Evolutionary conservation across 2,113 vertebrate species (phyloP).

Genomic region (Macquaria ambigua): DNA sequence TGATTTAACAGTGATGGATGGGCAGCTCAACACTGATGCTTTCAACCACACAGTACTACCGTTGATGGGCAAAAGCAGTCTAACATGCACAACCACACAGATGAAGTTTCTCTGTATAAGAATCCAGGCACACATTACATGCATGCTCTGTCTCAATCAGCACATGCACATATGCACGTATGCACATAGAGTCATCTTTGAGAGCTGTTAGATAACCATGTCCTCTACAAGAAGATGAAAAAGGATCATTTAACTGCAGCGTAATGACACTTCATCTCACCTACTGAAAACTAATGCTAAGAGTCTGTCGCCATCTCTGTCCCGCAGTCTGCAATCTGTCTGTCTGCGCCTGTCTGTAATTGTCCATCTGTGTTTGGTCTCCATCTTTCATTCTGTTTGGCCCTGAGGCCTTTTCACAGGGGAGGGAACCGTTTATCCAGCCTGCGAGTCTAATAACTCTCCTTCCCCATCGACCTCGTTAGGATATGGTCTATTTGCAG

Average conservation of each 20-base stretch:
- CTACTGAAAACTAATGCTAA: conserved; percentile 23
- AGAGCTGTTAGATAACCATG: conserved; percentile 22
- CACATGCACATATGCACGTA: not conserved
- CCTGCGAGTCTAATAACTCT: conserved; percentile 63
- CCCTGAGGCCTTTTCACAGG: conserved; percentile 55
- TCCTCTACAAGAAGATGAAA: conserved; percentile 24
- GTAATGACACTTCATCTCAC: conserved; percentile 45
- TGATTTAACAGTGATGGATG: conserved; percentile 28
- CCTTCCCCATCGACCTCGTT: conserved; percentile 64
- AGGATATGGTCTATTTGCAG: conserved; percentile 60
- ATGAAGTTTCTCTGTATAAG: not conserved
- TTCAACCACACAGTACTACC: not conserved
- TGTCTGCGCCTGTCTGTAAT: conserved; percentile 43
- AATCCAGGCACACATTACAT: not conserved
- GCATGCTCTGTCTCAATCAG: conserved; percentile 7
- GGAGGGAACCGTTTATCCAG: conserved; percentile 50
- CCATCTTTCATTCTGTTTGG: conserved; percentile 33
- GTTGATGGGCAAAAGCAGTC: not conserved
- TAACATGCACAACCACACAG: not conserved
- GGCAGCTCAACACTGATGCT: not conserved
- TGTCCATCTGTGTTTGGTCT: conserved; percentile 64
- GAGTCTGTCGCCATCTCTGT: conserved; percentile 1
- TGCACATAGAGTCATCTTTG: not conserved
- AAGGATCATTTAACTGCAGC: conserved; percentile 42
- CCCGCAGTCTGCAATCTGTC: conserved; percentile 36